Conservation (phyloP, 2,797 vertebrate genomes). For the Helarctos malayanus region DNA sequence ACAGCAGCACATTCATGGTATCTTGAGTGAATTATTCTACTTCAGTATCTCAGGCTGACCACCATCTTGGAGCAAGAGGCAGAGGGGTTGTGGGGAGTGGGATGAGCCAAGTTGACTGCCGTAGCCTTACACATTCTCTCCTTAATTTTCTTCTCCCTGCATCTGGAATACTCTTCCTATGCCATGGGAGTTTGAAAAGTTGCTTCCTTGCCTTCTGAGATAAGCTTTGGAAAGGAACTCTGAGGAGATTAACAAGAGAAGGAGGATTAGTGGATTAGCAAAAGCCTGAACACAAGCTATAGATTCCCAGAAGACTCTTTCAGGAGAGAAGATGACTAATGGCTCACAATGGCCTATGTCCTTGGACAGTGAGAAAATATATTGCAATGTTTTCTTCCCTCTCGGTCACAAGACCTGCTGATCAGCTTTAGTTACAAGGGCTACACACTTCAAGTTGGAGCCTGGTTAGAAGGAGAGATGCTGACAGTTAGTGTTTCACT, state of each 20-base stretch:
- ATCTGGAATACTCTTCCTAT: not conserved
- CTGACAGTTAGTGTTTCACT: not conserved
- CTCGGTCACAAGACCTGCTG: not conserved
- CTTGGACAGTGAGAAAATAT: not conserved
- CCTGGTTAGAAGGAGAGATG: not conserved
- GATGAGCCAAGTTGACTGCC: not conserved
- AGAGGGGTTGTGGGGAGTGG: not conserved
- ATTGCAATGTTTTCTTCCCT: not conserved
- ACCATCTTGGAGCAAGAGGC: not conserved
- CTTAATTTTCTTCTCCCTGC: not conserved
- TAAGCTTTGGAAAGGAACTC: not conserved
- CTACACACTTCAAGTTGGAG: not conserved
- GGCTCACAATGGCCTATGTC: accelerated
- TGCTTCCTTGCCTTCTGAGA: not conserved
- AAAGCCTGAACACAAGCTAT: not conserved
- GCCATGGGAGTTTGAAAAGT: not conserved
- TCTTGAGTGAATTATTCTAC: not conserved
- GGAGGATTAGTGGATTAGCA: not conserved
- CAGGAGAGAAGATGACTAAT: not conserved
- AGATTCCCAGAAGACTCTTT: not conserved
- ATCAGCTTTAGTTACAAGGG: not conserved
- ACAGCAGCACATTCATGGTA: not conserved
- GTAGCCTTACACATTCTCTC: not conserved
- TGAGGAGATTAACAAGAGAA: not conserved
- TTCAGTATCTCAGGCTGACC: not conserved